A percentile compares a stretch with the other conserved stretches of the same genome.
These are phyloP conservation scores for Steatocranus sp. DNA, from an alignment of 2,797 vertebrate species.

Conservation along the genomic window DNA sequence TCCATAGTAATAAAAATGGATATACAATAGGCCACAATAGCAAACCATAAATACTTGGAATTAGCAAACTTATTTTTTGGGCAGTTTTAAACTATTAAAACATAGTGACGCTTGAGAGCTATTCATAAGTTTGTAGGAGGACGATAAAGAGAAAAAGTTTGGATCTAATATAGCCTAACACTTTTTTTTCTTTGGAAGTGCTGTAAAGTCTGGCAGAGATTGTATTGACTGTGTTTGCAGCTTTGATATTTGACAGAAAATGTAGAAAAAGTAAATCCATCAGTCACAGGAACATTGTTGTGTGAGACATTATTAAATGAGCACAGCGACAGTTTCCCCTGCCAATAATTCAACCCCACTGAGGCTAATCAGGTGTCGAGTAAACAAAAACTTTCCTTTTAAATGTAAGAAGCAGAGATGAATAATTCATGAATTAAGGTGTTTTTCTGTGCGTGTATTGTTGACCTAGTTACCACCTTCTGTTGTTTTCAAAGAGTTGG, in stretches of 20 bases:
- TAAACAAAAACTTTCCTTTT: conserved; percentile 51
- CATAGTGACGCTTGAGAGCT: not conserved
- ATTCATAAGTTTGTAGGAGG: not conserved
- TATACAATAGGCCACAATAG: not conserved
- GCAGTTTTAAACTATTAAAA: not conserved
- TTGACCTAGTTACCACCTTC: conserved; percentile 49
- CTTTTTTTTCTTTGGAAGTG: not conserved
- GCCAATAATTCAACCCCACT: conserved; percentile 19
- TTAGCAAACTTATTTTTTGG: not conserved
- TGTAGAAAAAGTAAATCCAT: not conserved
- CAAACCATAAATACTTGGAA: not conserved
- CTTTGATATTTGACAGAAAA: conserved; percentile 4
- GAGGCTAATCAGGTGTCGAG: conserved; percentile 49
- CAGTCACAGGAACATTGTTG: not conserved
- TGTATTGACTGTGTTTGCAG: not conserved
- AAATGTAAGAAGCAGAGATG: conserved; percentile 26
- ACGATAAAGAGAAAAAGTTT: not conserved
- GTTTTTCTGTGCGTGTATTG: conserved; percentile 18
- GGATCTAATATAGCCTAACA: not conserved
- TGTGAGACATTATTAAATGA: conserved; percentile 21
- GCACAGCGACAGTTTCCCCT: conserved; percentile 2
- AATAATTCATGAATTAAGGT: conserved; percentile 54
- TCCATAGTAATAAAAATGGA: not conserved
- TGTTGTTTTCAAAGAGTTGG: conserved; percentile 33
- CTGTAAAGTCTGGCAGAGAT: not conserved